Evolutionary conservation across 2,113 vertebrate genomes (phyloP), one percentile per base, ranked within the genome.

Genomic region (Anolis sagrei): DNA sequence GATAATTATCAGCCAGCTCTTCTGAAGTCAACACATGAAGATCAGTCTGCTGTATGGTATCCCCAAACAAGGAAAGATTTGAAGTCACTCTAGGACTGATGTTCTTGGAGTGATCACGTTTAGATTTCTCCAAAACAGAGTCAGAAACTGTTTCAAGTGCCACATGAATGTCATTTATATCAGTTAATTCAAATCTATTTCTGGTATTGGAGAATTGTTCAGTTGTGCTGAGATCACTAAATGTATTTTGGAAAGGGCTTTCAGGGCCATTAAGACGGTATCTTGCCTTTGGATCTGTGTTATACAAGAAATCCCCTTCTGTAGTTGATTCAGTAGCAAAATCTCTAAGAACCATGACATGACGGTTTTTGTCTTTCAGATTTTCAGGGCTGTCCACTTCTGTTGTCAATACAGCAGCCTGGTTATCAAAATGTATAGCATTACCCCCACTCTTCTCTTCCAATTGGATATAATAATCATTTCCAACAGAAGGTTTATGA

Each of bases 401-500:
- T 0, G 95, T 95, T 0, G 95, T 95, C 25, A 95, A 92, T 18
- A 95, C 86, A 13, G 93, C 87, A 0, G 94, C 91, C 0, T 94
- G 95, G 81, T 94, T 96, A 86, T 97, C 95, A 2, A 95, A 96
- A 88, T 94, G 97, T 83, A 96, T 72, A 64, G 88, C 93, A 81
- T 93, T 96, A 79, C 97, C 95, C 8, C 97, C 95, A 14, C 96
- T 97, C 89, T 98, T 98, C 82, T 99, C 98, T 91, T 99, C 99
- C 51, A 99, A 89, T 13, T 99, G 98, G 87, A 99, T 99, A 80
- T 98, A 99, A 90, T 98, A 99, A 91, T 99, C 98, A 5, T 96
- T 98, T 19, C 97, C 97, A 39, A 98, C 97, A n/a, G 97, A 97
- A 48, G 97, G 97, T 82, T 98, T 98, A 72, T 98, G 98, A 36